Evolutionary conservation across 2,113 vertebrate species (phyloP).

Genomic region (Macrotis lagotis): DNA sequence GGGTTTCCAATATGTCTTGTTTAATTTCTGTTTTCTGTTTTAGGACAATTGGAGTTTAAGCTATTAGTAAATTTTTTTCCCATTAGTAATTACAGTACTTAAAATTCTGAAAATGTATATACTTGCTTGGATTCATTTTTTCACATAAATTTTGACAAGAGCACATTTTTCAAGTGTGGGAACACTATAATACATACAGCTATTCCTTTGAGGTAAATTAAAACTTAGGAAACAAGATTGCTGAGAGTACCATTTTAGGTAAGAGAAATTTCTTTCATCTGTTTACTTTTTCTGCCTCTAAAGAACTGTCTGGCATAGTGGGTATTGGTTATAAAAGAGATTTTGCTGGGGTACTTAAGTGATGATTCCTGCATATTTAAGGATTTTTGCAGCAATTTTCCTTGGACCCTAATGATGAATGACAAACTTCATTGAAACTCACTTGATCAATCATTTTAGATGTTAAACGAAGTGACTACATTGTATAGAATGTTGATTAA

Average conservation of each 20-base stretch:
- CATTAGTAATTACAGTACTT: not conserved
- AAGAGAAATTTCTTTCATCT: not conserved
- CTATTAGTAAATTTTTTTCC: not conserved
- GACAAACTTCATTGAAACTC: not conserved
- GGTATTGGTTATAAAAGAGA: not conserved
- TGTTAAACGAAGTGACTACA: not conserved
- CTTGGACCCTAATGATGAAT: not conserved
- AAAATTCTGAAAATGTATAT: slow-evolving; percentile 25
- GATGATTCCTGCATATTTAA: not conserved
- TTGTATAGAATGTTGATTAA: slow-evolving; percentile 35
- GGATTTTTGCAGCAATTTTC: not conserved
- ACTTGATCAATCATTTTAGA: not conserved
- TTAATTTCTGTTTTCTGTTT: not conserved
- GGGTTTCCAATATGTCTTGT: not conserved
- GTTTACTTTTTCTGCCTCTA: not conserved
- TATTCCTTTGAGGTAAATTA: not conserved
- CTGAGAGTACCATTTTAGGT: not conserved
- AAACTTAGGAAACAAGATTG: slow-evolving; percentile 14
- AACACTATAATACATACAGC: not conserved
- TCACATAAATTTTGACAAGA: not conserved
- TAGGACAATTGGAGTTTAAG: not conserved
- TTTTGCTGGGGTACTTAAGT: slow-evolving; percentile 24
- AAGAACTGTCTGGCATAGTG: not conserved
- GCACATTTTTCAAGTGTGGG: not conserved
- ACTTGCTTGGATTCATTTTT: not conserved